Evolutionary conservation across 2,113 vertebrate species (phyloP), one percentile per base, ranked within the genome.

Genomic region (Balaeniceps rex): DNA sequence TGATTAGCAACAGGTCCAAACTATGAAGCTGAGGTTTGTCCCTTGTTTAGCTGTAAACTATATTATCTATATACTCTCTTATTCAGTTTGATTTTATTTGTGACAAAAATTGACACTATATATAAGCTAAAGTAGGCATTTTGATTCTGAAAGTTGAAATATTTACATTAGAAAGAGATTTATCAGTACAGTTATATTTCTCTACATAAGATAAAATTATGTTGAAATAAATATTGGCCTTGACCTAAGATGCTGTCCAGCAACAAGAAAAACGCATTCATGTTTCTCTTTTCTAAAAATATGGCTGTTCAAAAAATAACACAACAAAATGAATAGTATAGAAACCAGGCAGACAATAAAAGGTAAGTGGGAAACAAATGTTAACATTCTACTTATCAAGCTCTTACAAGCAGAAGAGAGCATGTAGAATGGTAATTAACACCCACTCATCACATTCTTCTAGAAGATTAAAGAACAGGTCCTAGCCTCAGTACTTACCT

Each of bases 351-450:
- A 11, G 42, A 65, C 58, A 94, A 71, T 94, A 88, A 93, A 82
- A 78, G 31, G 2, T 54, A 86, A 95, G 80, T 58, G 72, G 74
- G 80, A 93, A 94, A 70, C 72, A 90, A 95, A 94, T 91, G 88
- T 91, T 97, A 94, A 93, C 81, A 89, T 95, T 96, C 66, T 87
- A 72, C 94, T 94, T 95, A 92, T 61, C 83, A 89, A 82, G 60
- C 87, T 79, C 58, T 94, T 87, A 94, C 47, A 94, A 94, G 92
- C 31, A 92, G 65, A 92, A 92, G 61, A 78, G 86, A 87, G 60
- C 12, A 14, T 84, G 80, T 79, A 72, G 77, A 94, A 93, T 87
- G 49, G 81, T 87, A 89, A 96, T 97, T 95, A 97, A 87, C 96
- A 91, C 88, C 94, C 83, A 91, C 96, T 96, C 88, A 76, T 74